Base-by-base conservation (phyloP, 2,113 vertebrate species). In the Sphaerodactylus townsendi region DNA sequence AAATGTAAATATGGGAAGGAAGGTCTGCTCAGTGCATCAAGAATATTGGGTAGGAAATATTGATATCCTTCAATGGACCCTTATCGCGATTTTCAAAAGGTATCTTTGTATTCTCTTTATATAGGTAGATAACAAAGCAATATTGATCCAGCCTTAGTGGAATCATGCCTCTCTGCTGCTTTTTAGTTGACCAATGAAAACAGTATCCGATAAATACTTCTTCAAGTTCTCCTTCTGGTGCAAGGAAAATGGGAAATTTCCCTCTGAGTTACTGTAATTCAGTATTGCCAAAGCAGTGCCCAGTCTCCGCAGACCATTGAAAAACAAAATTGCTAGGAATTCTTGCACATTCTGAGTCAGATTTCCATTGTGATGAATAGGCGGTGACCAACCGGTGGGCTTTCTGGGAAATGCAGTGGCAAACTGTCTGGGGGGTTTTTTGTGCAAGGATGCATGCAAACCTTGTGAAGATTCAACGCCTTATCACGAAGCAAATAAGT, bases 351-450 rank as follows among this genome's bases (percentile, higher is more conserved):
- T 3, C 72, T 93, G 94, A 95, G 87, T 94, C 81, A 92, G 71
- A 62, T 84, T 85, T 90, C 6, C 86, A 88, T 90, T 91, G 88
- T 56, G 15, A 28, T 88, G 92, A 92, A 86, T 85, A 30, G 88
- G 82, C 68, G 1, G 59, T 91, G 91, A 90, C 86, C 85, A 91
- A 84, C 83, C 2, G 0, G 83, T 89, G 90, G 91, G 89, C 93
- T 93, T 96, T 94, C 94, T 93, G 95, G 95, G 95, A 96, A 96
- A 86, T 1, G 0, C 83, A 86, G 88, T 93, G 91, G 75, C 82
- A 71, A 80, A 83, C 84, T 79, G 75, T 69, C 91, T 93, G 92
- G 9, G 44, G 44, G 86, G n/a, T 71, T 92, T 69, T 89, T 89
- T 90, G 86, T 19, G 84, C 71, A 87, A 87, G 93, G 86, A 77